Evolutionary conservation across 2,797 vertebrate species (phyloP), one percentile per base, ranked within the genome.

Genomic region (Hemibagrus guttatus): DNA sequence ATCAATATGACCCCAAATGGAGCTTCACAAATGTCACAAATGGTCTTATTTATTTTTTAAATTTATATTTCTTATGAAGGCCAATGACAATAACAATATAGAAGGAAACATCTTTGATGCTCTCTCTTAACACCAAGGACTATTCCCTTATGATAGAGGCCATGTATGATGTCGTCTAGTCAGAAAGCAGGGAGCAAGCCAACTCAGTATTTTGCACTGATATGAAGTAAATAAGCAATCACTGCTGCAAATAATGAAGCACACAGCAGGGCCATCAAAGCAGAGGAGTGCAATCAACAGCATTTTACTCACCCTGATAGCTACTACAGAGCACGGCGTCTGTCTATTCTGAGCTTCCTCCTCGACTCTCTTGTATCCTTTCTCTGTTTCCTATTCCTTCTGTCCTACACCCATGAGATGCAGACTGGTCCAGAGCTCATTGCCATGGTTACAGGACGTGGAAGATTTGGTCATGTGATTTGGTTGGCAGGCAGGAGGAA

Each of bases 381-480:
- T 86, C 81, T 88, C 75, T 83, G 72, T 59, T 81, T 82, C 74
- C 76, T 80, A 85, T 68, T 84, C 64, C 81, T 31, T 83, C 83
- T 87, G 79, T 88, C 76, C 72, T 79, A 31, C 87, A 86, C 81
- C 88, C 86, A 72, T 88, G 91, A 95, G 95, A 95, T 95, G 94
- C 95, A 95, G 95, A 93, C 94, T 95, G 95, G 93, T 95, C 95
- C 94, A 90, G 89, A 87, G 92, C 91, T 91, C 88, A 91, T 96
- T 92, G 93, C 92, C 94, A 94, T 95, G 94, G 95, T 89, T 94
- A 96, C 95, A 89, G 46, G 93, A 88, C 91, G 89, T 76, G 90
- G 89, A 90, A 86, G 75, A 85, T 87, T 81, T 49, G 46, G 9
- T 92, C 93, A 95, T 88, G 89, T 95, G 94, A 95, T 92, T 56